Conservation (phyloP, 2,797 vertebrate species). For the Zenarchopterus dispar region DNA sequence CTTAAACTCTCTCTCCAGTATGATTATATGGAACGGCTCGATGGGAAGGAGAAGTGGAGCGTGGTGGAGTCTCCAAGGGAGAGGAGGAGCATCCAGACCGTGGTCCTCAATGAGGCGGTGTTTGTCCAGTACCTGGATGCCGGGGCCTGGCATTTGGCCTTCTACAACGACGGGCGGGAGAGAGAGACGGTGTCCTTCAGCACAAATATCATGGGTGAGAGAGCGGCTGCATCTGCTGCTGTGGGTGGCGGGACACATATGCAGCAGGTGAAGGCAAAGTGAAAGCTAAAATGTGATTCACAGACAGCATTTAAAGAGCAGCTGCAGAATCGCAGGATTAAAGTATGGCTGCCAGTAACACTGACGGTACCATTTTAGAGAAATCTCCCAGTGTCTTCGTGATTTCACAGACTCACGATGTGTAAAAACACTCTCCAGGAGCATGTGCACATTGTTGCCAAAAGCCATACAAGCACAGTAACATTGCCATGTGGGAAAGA, state of each 20-base stretch:
- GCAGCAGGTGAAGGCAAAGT: neutral
- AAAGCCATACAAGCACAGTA: slow-evolving; percentile 27
- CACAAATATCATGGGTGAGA: slow-evolving; percentile 92
- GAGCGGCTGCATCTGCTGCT: slow-evolving; percentile 1
- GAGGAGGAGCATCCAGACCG: slow-evolving; percentile 93
- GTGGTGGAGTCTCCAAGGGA: slow-evolving; percentile 95
- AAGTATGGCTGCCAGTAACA: slow-evolving; percentile 14
- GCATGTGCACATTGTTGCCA: slow-evolving; percentile 32
- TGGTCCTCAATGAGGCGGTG: slow-evolving; percentile 96
- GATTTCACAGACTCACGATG: slow-evolving; percentile 35
- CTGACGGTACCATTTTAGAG: slow-evolving; percentile 13
- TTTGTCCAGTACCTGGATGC: slow-evolving; percentile 97
- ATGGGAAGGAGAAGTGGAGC: slow-evolving; percentile 98
- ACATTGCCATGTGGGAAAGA: slow-evolving; percentile 28
- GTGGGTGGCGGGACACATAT: neutral
- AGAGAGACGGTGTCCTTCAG: slow-evolving; percentile 95
- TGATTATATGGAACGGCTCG: slow-evolving; percentile 97
- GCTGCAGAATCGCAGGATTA: neutral
- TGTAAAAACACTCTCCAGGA: slow-evolving; percentile 43
- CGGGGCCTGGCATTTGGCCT: slow-evolving; percentile 96
- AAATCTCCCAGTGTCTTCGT: slow-evolving; percentile 5
- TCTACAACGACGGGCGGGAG: slow-evolving; percentile 97
- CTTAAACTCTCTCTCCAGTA: slow-evolving; percentile 79
- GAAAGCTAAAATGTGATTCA: slow-evolving; percentile 25
- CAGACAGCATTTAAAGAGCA: slow-evolving; percentile 12